phyloP scores from a whole-genome alignment of 2,113 vertebrate genomes.

The Strigops habroptila region DNA sequence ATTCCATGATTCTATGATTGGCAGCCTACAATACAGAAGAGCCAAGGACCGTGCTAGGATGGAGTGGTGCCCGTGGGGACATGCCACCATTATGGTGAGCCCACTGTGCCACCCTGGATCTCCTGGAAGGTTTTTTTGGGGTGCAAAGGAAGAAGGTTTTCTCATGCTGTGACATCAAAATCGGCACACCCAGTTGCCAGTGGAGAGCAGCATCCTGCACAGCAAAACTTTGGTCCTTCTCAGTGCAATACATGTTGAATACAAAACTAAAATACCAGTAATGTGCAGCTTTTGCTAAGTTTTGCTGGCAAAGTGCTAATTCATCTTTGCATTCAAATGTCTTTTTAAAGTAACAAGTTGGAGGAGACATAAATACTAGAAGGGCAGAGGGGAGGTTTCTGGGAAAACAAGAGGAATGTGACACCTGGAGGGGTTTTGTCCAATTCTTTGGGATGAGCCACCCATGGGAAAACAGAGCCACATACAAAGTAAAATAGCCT shows the following conservation, averaged over 20 bases:
- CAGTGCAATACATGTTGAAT: accelerated
- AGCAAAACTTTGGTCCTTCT: not conserved
- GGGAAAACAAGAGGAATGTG: constrained; percentile 21
- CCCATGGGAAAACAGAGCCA: not conserved
- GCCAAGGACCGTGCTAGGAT: not conserved
- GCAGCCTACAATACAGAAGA: not conserved
- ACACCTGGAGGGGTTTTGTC: constrained; percentile 38
- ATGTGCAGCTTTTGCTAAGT: not conserved
- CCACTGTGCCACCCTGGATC: accelerated
- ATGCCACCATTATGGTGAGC: accelerated
- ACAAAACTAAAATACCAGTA: not conserved
- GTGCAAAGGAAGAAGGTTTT: not conserved
- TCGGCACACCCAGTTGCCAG: not conserved
- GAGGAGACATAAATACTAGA: not conserved
- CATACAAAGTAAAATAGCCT: constrained; percentile 23
- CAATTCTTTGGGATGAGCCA: constrained; percentile 26
- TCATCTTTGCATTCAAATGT: not conserved
- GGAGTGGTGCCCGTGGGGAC: not conserved
- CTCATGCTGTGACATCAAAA: not conserved
- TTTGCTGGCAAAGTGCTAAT: not conserved
- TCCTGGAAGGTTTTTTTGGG: not conserved
- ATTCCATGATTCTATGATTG: not conserved
- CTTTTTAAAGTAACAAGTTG: not conserved
- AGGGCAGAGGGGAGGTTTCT: constrained; percentile 13
- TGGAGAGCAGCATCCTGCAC: not conserved